Evolutionary conservation across 1,140 invertebrate species (phyloP).

Genomic region (Reticulitermes speratus): DNA sequence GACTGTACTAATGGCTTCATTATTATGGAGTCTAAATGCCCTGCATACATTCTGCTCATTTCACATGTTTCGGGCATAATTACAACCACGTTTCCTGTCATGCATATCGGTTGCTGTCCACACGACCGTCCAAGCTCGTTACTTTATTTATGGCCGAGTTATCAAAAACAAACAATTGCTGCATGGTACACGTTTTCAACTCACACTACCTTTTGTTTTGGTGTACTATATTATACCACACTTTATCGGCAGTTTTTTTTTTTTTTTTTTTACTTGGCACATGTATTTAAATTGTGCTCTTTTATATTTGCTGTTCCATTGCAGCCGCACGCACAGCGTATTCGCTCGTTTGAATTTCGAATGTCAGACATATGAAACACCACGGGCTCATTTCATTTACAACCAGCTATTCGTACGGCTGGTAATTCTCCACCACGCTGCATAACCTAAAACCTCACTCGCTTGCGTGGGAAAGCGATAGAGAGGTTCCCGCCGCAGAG

Average conservation of each 20-base stretch:
- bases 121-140: neutral
- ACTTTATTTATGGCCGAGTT: neutral
- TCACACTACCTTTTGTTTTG: neutral
- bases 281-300: neutral
- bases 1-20: neutral
- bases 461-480: neutral
- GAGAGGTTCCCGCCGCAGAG: neutral
- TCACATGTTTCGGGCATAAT: constrained; percentile 5
- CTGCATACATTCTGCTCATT: neutral
- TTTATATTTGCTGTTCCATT: neutral
- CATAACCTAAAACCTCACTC: constrained; percentile 3
- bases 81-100: neutral
- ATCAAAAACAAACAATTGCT: neutral
- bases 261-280: neutral
- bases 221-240: neutral
- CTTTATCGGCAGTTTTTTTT: neutral
- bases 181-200: neutral
- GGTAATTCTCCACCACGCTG: neutral
- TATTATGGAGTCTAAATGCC: neutral
- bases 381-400: neutral
- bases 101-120: neutral
- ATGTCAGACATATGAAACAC: neutral
- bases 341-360: neutral
- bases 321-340: neutral
- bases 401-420: neutral